Evolutionary conservation across 1,140 invertebrate genomes (phyloP).

Genomic region (Araneus ventricosus): DNA sequence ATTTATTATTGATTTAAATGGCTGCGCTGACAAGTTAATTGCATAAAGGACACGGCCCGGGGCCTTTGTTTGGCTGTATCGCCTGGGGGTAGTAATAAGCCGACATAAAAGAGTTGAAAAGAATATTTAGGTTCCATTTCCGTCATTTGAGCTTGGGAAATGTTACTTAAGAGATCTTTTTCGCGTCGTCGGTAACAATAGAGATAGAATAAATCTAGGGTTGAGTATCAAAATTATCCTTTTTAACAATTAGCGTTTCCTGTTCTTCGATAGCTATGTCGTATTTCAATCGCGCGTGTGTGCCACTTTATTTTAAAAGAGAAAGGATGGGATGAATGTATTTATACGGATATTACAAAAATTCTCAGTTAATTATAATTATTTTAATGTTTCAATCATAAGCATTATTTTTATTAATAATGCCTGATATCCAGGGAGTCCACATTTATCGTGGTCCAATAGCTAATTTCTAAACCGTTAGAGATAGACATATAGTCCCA

Average conservation of each 20-base stretch:
- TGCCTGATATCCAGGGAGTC: too few relatives aligned
- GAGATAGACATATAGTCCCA: too few relatives aligned
- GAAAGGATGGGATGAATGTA: too few relatives aligned
- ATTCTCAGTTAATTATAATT: too few relatives aligned
- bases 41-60: not conserved
- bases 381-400: too few relatives aligned
- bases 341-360: too few relatives aligned
- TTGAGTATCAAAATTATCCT: not conserved
- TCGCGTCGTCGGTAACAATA: not conserved
- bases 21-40: conserved; percentile 14
- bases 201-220: not conserved
- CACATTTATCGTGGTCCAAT: too few relatives aligned
- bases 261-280: too few relatives aligned
- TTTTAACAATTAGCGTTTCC: not conserved
- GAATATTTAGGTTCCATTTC: not conserved
- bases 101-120: not conserved
- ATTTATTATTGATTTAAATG: conserved; percentile 57
- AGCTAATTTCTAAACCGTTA: too few relatives aligned
- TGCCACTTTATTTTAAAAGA: too few relatives aligned
- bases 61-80: not conserved
- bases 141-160: not conserved
- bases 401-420: too few relatives aligned
- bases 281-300: too few relatives aligned
- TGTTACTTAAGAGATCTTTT: not conserved
- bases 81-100: not conserved